phyloP scores from a whole-genome alignment of 2,113 vertebrate genomes.

The Bostrychus sinensis region DNA sequence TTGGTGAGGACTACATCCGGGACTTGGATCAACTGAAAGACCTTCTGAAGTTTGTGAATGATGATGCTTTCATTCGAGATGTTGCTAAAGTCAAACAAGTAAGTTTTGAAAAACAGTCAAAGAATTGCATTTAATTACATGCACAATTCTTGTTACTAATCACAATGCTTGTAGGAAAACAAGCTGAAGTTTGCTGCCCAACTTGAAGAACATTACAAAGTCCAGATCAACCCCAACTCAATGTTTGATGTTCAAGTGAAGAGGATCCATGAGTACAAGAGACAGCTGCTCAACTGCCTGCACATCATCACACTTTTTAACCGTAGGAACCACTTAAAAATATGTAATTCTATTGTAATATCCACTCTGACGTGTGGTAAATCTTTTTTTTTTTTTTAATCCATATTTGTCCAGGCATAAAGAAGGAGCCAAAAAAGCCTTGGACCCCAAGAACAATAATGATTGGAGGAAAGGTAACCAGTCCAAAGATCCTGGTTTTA shows the following conservation, averaged over 20 bases:
- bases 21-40: constrained; percentile 86
- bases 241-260: constrained; percentile 93
- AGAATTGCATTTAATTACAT: not conserved
- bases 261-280: constrained; percentile 92
- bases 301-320: constrained; percentile 91
- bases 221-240: constrained; percentile 90
- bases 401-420: constrained; percentile 83
- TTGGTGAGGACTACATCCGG: constrained; percentile 88
- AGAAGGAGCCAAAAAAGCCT: constrained; percentile 85
- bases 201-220: constrained; percentile 87
- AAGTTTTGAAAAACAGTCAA: not conserved
- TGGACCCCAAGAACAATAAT: constrained; percentile 89
- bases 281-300: constrained; percentile 92
- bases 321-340: constrained; percentile 76
- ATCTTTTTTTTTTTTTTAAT: not conserved
- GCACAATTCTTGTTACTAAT: not conserved
- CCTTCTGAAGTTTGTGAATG: constrained; percentile 83
- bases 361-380: not conserved
- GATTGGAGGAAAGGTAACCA: constrained; percentile 93
- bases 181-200: constrained; percentile 88
- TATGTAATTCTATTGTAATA: too few species aligned
- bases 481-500: not conserved
- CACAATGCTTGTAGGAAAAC: constrained; percentile 82
- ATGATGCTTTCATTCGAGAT: constrained; percentile 87
- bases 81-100: constrained; percentile 92